Evolutionary conservation across 1,140 invertebrate species (phyloP).

Genomic region (Hyphantria cunea): DNA sequence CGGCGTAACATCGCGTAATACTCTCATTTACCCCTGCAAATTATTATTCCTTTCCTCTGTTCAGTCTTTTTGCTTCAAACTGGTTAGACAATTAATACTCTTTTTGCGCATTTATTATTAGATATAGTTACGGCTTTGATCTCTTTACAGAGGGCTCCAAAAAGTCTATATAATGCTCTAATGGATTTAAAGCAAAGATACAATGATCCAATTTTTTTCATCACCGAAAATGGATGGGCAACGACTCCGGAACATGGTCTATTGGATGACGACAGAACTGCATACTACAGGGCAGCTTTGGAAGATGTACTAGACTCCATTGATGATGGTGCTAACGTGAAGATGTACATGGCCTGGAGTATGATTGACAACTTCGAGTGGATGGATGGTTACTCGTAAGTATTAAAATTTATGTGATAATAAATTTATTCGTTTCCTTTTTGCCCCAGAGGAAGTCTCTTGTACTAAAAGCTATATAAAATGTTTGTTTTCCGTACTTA

Average conservation of each 20-base stretch:
- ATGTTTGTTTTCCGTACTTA: too few relatives aligned
- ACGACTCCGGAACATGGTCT: constrained; percentile 53
- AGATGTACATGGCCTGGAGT: constrained; percentile 63
- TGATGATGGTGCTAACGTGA: constrained; percentile 85
- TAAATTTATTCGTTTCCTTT: too few relatives aligned
- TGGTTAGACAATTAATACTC: too few relatives aligned
- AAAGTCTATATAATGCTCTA: constrained; percentile 26
- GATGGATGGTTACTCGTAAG: constrained; percentile 82
- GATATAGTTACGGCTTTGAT: too few relatives aligned
- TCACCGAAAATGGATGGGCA: constrained; percentile 84
- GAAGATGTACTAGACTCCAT: constrained; percentile 85
- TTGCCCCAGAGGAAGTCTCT: too few relatives aligned
- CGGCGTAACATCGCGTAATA: too few relatives aligned
- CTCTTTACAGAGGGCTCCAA: constrained; percentile 8
- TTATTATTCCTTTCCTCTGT: too few relatives aligned
- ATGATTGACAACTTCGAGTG: constrained; percentile 73
- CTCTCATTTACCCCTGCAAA: too few relatives aligned
- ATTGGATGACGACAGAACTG: constrained; percentile 74
- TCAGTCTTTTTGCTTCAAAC: too few relatives aligned
- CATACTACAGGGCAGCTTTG: constrained; percentile 52
- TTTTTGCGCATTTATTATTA: too few relatives aligned
- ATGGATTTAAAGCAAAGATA: constrained; percentile 81
- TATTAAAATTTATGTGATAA: too few relatives aligned
- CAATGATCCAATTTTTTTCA: constrained; percentile 75
- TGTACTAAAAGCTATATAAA: too few relatives aligned